Conservation (phyloP, 2,113 vertebrate species). For the Strigops habroptila region DNA sequence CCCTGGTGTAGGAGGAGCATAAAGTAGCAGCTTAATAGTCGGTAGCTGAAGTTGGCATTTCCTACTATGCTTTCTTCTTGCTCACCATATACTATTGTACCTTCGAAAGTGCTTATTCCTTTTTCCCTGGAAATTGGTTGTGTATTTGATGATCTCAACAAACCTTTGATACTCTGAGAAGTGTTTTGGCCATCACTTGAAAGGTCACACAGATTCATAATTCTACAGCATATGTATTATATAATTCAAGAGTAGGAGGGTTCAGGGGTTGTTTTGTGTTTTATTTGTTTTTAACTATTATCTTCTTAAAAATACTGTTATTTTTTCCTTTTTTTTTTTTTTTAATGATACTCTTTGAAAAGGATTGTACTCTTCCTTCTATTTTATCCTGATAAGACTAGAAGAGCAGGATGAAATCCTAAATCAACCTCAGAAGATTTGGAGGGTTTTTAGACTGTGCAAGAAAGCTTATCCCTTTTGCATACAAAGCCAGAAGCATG, state of each 20-base stretch:
- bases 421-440: background rate
- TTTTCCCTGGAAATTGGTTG: background rate
- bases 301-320: background rate
- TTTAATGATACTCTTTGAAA: background rate
- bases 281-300: background rate
- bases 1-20: background rate
- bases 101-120: background rate
- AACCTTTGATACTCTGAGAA: background rate
- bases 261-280: background rate
- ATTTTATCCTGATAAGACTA: background rate
- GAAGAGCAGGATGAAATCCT: background rate
- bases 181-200: background rate
- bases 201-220: background rate
- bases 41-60: background rate
- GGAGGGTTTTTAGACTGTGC: background rate
- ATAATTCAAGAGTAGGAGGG: background rate
- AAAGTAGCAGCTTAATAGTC: background rate
- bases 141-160: background rate
- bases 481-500: background rate
- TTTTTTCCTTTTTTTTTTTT: background rate
- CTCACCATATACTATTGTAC: background rate
- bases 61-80: background rate
- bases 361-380: background rate
- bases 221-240: background rate
- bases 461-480: background rate